Evolutionary conservation across 2,113 vertebrate genomes (phyloP).

Genomic region (Papio anubis): DNA sequence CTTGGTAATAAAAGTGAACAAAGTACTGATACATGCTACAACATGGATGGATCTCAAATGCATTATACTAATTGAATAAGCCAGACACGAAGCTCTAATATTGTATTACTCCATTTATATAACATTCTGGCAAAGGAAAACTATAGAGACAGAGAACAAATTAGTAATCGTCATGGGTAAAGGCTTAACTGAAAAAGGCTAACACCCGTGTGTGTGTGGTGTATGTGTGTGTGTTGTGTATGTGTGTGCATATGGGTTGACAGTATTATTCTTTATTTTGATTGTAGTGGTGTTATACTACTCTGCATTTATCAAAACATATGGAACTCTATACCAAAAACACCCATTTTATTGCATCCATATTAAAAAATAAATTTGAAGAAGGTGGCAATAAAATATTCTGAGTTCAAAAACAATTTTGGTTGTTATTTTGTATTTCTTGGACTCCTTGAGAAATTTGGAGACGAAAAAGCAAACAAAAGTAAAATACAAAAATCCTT

Average conservation of each 20-base stretch:
- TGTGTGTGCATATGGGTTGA: neutral
- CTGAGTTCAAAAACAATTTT: constrained; percentile 42
- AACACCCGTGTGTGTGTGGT: neutral
- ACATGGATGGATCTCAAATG: neutral
- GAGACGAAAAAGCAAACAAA: neutral
- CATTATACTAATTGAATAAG: neutral
- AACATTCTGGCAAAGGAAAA: neutral
- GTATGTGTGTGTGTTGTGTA: neutral
- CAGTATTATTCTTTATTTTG: neutral
- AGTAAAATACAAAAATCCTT: constrained; percentile 8
- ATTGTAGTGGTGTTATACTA: neutral
- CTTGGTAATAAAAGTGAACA: neutral
- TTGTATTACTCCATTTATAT: neutral
- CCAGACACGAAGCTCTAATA: neutral
- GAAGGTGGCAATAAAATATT: neutral
- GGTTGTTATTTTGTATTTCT: neutral
- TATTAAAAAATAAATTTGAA: constrained; percentile 1
- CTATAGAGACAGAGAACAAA: neutral
- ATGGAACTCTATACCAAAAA: neutral
- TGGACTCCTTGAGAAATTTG: neutral
- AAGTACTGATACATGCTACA: neutral
- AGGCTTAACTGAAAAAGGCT: neutral
- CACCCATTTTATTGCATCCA: neutral
- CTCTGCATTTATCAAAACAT: neutral
- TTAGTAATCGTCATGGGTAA: neutral